Percentiles rank a stretch among this genome's conserved stretches.
These are phyloP conservation scores for Lamellibrachia luymesi DNA, from an alignment of 1,140 invertebrate species.

Conservation along the genomic window DNA sequence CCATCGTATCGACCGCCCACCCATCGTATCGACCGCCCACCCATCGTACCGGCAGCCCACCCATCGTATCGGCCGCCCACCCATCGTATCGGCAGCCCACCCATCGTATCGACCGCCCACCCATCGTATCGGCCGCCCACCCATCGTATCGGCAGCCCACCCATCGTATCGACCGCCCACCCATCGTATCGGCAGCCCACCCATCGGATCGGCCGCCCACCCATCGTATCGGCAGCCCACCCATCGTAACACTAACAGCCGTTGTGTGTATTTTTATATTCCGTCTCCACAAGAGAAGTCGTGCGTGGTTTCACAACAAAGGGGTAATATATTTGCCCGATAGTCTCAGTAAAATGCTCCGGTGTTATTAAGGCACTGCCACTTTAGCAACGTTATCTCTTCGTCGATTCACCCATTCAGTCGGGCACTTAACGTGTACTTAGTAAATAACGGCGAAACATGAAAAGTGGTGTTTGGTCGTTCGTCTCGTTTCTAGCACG, in stretches of 20 bases:
- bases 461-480: not conserved
- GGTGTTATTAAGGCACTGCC: not conserved
- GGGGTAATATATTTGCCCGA: not conserved
- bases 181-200: too few species aligned
- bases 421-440: not conserved
- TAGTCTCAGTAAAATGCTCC: not conserved
- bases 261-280: constrained; percentile 6
- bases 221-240: too few species aligned
- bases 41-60: too few species aligned
- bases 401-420: not conserved
- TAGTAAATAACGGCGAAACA: not conserved
- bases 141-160: too few species aligned
- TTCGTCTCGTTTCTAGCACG: not conserved
- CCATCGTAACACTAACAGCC: not conserved
- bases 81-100: too few species aligned
- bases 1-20: too few species aligned
- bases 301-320: not conserved
- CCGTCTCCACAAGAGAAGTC: not conserved
- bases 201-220: too few species aligned
- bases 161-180: too few species aligned
- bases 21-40: too few species aligned
- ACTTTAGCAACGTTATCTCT: not conserved
- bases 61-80: too few species aligned
- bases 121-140: too few species aligned
- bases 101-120: not conserved